These are phyloP conservation scores for Chrysotoxum bicinctum DNA, from an alignment of 2,888 invertebrate species.

Conservation along the genomic window DNA sequence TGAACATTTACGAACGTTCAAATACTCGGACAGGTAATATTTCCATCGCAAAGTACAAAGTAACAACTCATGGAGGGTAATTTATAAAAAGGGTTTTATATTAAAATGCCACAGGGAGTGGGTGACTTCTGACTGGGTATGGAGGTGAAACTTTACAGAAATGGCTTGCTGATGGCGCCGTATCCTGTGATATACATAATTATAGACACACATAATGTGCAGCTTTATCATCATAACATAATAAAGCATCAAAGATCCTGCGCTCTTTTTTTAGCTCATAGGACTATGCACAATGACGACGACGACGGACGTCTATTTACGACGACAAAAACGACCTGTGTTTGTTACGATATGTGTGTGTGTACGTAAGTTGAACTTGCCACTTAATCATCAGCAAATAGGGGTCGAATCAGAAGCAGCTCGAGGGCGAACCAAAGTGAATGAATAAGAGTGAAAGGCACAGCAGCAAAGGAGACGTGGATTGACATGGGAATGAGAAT, in stretches of 20 bases:
- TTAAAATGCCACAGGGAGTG: conserved; percentile 46
- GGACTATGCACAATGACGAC: conserved; percentile 1
- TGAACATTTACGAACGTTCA: conserved; percentile 36
- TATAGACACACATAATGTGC: conserved; percentile 60
- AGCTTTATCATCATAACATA: conserved; percentile 64
- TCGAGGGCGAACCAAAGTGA: conserved; percentile 36
- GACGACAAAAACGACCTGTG: neutral
- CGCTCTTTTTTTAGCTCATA: conserved; percentile 17
- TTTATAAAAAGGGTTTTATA: conserved; percentile 70
- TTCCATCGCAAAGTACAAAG: conserved; percentile 61
- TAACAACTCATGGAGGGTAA: conserved; percentile 66
- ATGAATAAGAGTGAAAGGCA: conserved; percentile 30
- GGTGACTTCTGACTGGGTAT: neutral
- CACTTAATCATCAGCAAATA: conserved; percentile 49
- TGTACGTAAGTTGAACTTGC: neutral
- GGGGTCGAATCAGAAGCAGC: conserved; percentile 41
- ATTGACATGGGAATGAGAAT: conserved; percentile 18
- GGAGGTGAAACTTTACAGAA: neutral
- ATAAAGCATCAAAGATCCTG: conserved; percentile 63
- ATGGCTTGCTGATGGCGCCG: neutral
- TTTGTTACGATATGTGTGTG: neutral
- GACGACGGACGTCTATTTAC: neutral
- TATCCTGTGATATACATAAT: conserved; percentile 24
- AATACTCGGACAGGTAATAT: conserved; percentile 63
- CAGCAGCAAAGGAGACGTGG: neutral